Evolutionary conservation across 2,888 invertebrate genomes (phyloP), one percentile per base, ranked within the genome.

Genomic region (Nomada goodeniana): DNA sequence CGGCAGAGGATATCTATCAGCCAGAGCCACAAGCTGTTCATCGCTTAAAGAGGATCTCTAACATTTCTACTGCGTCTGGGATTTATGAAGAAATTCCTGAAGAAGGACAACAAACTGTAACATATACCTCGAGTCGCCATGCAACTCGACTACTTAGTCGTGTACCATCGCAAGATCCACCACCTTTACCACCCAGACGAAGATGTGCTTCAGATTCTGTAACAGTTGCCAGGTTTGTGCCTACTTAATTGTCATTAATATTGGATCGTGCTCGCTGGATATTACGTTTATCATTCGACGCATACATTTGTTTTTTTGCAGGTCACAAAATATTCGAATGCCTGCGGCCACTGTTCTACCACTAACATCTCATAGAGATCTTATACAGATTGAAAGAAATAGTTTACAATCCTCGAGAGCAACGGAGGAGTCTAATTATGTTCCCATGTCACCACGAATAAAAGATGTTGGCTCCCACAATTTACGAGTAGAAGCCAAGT

Each of bases 1-100:
- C 90, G 1, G 60, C 91, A 4, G 92, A 93, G 67, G 92, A 93
- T 67, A 88, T 91, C 4, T 93, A 93, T 83, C 91, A 92, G 61
- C 88, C 90, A 1, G 91, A 92, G 64, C 91, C 91, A 5, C 84
- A 86, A 1, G 85, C 47, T 47, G 11, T 85, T 53, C 15, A 15
- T 29, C 59, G 60, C 47, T 15, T 20, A 0, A 95, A 95, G 1
- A 94, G 95, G 7, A 93, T 94, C 80, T 96, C 96, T 0, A 94
- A 95, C 42, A 94, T 95, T 61, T 96, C 96, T 0, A 90, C 96
- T 4, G 95, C 96, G 26, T 96, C 96, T 0, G 96, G 96, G 60
- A 96, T 96, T 85, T 96, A 96, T 92, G 96, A 96, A 90, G 96
- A 96, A 93, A 96, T 96, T 83, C 93, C 95, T 0, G 96, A 96